These are phyloP conservation scores for Campoletis raptor DNA, from an alignment of 2,888 invertebrate genomes.

Conservation along the genomic window DNA sequence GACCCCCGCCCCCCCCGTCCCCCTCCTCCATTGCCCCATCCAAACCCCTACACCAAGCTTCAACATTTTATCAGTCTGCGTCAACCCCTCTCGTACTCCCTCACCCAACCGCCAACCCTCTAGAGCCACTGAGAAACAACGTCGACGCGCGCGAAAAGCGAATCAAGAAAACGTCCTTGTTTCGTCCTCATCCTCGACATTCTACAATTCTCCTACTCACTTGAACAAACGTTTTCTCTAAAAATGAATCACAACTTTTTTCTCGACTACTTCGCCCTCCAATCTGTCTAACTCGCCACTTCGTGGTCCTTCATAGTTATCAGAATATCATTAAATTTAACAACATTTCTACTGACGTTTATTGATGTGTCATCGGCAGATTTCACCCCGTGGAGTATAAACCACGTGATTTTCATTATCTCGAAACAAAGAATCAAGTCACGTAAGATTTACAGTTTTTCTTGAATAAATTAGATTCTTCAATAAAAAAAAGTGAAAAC, in stretches of 20 bases:
- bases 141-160: constrained; percentile 58
- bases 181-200: constrained; percentile 59
- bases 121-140: constrained; percentile 67
- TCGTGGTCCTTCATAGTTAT: not conserved
- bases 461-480: not conserved
- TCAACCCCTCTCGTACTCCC: constrained; percentile 56
- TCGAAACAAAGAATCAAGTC: not conserved
- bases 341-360: not conserved
- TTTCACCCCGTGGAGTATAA: not conserved
- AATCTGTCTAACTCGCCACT: not conserved
- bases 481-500: not conserved
- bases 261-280: not conserved
- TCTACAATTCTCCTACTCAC: constrained; percentile 50
- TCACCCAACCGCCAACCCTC: constrained; percentile 37
- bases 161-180: constrained; percentile 71
- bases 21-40: constrained; percentile 36
- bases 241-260: constrained; percentile 30
- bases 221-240: constrained; percentile 39
- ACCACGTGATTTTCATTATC: not conserved
- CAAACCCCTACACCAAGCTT: constrained; percentile 61
- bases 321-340: not conserved
- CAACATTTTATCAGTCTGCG: constrained; percentile 66
- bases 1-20: constrained; percentile 71
- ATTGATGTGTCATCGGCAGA: not conserved
- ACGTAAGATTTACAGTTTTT: not conserved